These are phyloP conservation scores for Nothobranchius furzeri DNA, from an alignment of 2,113 vertebrate species.

Conservation along the genomic window DNA sequence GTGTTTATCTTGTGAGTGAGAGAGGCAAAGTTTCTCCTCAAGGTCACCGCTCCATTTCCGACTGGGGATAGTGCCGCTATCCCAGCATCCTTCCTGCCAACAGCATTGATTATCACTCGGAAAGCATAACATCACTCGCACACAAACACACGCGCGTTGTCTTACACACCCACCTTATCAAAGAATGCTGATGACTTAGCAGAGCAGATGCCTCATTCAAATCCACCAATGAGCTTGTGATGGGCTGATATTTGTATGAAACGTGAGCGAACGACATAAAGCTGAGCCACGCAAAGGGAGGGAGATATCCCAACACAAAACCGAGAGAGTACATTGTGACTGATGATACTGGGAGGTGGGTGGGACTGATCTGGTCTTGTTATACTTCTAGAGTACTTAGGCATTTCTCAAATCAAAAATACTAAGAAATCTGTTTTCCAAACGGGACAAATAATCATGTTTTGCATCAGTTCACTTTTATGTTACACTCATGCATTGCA, in stretches of 20 bases:
- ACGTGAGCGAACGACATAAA: background rate
- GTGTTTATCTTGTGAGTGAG: slow-evolving; percentile 22
- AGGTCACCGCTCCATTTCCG: slow-evolving; percentile 71
- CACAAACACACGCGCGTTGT: background rate
- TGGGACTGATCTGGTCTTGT: slow-evolving; percentile 29
- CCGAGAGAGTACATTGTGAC: slow-evolving; percentile 38
- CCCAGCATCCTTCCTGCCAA: slow-evolving; percentile 72
- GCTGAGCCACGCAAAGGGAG: slow-evolving; percentile 16
- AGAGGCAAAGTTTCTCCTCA: slow-evolving; percentile 50
- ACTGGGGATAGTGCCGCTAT: slow-evolving; percentile 63
- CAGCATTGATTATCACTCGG: slow-evolving; percentile 74
- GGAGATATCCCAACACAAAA: slow-evolving; percentile 16
- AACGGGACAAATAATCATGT: too few species aligned
- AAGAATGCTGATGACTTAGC: slow-evolving; percentile 16
- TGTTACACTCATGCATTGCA: too few species aligned
- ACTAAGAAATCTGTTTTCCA: background rate
- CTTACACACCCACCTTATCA: slow-evolving; percentile 16
- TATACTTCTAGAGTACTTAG: slow-evolving; percentile 25
- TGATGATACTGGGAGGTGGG: slow-evolving; percentile 38
- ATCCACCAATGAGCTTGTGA: slow-evolving; percentile 7
- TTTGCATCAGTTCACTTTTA: too few species aligned
- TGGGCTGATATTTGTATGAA: slow-evolving; percentile 13
- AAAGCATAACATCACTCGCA: slow-evolving; percentile 65
- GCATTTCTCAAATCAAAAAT: slow-evolving; percentile 25
- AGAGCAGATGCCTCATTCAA: slow-evolving; percentile 4